Conservation (phyloP, 2,113 vertebrate genomes). For the Varanus salvator region DNA sequence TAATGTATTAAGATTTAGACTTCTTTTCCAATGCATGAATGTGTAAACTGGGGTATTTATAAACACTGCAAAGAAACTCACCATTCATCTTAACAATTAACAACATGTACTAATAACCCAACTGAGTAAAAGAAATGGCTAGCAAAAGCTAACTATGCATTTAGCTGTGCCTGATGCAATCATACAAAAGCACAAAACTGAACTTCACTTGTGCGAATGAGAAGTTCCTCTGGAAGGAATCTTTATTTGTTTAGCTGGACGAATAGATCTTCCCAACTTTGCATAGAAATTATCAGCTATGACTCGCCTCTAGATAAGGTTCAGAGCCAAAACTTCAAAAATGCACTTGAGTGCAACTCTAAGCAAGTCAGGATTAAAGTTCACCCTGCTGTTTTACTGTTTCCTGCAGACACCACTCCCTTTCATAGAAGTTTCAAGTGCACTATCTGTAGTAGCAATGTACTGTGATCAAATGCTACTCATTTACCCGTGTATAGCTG, state of each 20-base stretch:
- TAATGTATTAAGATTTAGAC: conserved; percentile 33
- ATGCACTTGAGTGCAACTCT: conserved; percentile 73
- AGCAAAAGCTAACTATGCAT: conserved; percentile 42
- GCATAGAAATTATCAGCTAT: conserved; percentile 81
- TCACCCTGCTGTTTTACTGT: conserved; percentile 85
- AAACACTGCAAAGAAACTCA: conserved; percentile 34
- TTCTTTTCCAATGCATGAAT: conserved; percentile 12
- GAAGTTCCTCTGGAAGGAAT: conserved; percentile 53
- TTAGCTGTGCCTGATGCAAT: conserved; percentile 39
- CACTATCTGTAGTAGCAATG: conserved; percentile 36
- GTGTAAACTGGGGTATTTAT: conserved; percentile 3
- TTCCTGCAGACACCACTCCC: conserved; percentile 64
- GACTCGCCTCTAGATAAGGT: conserved; percentile 81
- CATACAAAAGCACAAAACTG: conserved; percentile 45
- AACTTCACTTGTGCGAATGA: conserved; percentile 39
- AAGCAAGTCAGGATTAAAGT: conserved; percentile 62
- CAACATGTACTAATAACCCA: conserved; percentile 6
- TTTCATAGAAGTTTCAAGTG: conserved; percentile 38
- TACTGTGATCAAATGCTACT: conserved; percentile 6
- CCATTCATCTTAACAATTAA: conserved; percentile 28
- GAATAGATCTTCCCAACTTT: conserved; percentile 55
- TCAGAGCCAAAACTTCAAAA: conserved; percentile 86
- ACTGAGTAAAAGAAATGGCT: conserved; percentile 26
- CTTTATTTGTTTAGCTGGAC: conserved; percentile 60
- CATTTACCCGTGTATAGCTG: conserved; percentile 46